Evolutionary conservation across 2,113 vertebrate species (phyloP), one percentile per base, ranked within the genome.

Genomic region (Fregata magnificens): DNA sequence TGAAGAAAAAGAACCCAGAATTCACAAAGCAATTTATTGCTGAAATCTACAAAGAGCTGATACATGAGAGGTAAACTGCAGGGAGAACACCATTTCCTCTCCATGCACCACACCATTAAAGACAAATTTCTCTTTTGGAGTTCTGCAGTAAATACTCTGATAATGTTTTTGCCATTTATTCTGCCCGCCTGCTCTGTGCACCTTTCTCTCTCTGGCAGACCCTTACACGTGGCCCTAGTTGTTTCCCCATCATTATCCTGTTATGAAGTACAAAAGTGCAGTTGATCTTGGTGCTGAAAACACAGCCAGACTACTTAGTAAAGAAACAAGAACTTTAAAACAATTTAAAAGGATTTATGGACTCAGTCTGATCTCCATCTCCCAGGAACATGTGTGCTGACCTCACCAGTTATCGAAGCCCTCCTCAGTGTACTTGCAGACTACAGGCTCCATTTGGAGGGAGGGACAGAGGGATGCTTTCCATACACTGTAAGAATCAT

Each of bases 401-500:
- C 55, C 78, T 72, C 2, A 0, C 16, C 62, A 80, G 88, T 8
- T 59, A 61, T 8, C 1, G 4, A 58, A 86, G 66, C 38, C 65
- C 50, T 85, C 49, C 65, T 81, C 62, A 5, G 47, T 9, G 52
- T 31, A 56, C 53, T 79, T 16, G 2, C 44, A 71, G 55, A 16
- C 55, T 29, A 28, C 61, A 31, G 1, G 12, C 73, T 82, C 69
- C 80, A 19, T 71, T 81, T 42, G 69, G 70, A 92, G 83, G 86
- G 94, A 96, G 83, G 70, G 49, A 81, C 69, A 62, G 62, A 79
- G 40, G 40, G 70, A 91, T 92, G 86, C 78, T 92, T 94, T 92
- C 93, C 70, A 62, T 45, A 34, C 18, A 32, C 65, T 65, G 80
- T 42, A 91, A 88, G 82, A 67, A 79, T 65, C 36, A 86, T 82